Conservation (phyloP, 2,888 invertebrate genomes). For the Idaea aversata region DNA sequence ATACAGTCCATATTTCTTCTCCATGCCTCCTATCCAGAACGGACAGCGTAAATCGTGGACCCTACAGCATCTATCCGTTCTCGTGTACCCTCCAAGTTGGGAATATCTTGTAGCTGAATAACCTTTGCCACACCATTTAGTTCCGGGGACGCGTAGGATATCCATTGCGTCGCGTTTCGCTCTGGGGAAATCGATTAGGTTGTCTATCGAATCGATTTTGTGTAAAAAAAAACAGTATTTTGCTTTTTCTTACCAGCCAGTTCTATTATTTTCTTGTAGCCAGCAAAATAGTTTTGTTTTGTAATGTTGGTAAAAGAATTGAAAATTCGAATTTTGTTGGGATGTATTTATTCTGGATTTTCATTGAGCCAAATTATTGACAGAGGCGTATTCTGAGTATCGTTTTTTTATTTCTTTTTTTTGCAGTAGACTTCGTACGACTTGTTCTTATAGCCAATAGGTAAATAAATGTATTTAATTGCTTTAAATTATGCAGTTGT, state of each 20-base stretch:
- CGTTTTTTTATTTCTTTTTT: too few species aligned
- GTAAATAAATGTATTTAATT: too few species aligned
- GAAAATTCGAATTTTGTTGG: not conserved
- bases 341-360: not conserved
- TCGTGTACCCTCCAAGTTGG: constrained; percentile 90
- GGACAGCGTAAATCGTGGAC: constrained; percentile 93
- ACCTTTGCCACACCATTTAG: constrained; percentile 96
- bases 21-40: constrained; percentile 90
- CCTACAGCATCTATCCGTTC: constrained; percentile 93
- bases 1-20: constrained; percentile 90
- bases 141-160: constrained; percentile 91
- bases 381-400: too few species aligned
- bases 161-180: constrained; percentile 78
- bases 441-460: too few species aligned
- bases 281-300: constrained; percentile 8
- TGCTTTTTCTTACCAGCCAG: constrained; percentile 22
- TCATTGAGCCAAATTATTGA: not conserved
- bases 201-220: constrained; percentile 14
- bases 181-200: constrained; percentile 40
- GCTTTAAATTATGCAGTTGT: too few species aligned
- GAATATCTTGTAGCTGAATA: constrained; percentile 89
- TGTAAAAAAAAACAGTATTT: constrained; percentile 12
- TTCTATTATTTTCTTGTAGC: constrained; percentile 9
- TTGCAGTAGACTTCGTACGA: too few species aligned
- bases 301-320: constrained; percentile 9